Percentiles rank a stretch among this genome's conserved stretches.
phyloP scores from a whole-genome alignment of 2,888 invertebrate species.

The Hirtodrosophila trivittata region DNA sequence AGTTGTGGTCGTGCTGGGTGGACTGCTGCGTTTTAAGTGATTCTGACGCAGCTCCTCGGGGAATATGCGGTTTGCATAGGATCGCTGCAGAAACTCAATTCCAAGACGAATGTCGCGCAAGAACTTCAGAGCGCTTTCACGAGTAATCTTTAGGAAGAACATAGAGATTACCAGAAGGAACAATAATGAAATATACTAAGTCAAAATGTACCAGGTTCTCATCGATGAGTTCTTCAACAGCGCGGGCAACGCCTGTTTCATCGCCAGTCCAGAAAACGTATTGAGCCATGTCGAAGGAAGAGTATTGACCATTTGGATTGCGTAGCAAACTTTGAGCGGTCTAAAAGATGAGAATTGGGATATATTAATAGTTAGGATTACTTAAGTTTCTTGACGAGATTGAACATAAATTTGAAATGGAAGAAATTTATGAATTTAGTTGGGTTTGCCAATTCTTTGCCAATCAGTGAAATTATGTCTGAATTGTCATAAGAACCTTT shows the following conservation, averaged over 20 bases:
- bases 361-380: background rate
- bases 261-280: constrained; percentile 93
- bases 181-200: background rate
- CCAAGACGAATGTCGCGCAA: constrained; percentile 90
- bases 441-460: constrained; percentile 57
- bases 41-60: constrained; percentile 81
- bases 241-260: constrained; percentile 90
- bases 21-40: constrained; percentile 72
- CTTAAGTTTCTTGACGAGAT: background rate
- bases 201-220: constrained; percentile 88
- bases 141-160: constrained; percentile 86
- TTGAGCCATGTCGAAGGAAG: constrained; percentile 91
- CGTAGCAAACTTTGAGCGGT: constrained; percentile 83
- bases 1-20: constrained; percentile 52
- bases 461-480: constrained; percentile 41
- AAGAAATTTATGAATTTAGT: constrained; percentile 34
- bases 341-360: constrained; percentile 80
- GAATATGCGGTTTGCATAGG: constrained; percentile 82
- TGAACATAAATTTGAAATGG: constrained; percentile 10
- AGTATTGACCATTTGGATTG: constrained; percentile 88
- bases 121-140: constrained; percentile 90
- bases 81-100: constrained; percentile 88
- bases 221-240: constrained; percentile 90
- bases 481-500: constrained; percentile 81
- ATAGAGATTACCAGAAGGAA: background rate